Evolutionary conservation across 2,113 vertebrate genomes (phyloP).

Genomic region (Buteo buteo): DNA sequence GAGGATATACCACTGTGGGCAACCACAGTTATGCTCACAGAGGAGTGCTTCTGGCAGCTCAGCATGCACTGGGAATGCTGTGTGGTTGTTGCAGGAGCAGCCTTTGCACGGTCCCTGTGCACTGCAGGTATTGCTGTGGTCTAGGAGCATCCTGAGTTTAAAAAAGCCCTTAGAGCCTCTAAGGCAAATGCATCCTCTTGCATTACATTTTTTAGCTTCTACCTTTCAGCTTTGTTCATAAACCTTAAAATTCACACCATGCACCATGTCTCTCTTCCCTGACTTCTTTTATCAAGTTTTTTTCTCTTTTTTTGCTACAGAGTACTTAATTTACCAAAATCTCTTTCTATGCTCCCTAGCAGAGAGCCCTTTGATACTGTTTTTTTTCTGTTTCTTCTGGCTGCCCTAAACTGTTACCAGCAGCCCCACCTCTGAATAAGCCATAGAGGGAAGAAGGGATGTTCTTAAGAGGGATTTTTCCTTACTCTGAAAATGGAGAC

Average conservation of each 20-base stretch:
- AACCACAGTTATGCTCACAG: not conserved
- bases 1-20: not conserved
- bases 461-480: not conserved
- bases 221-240: not conserved
- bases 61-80: rapidly evolving
- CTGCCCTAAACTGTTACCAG: not conserved
- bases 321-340: not conserved
- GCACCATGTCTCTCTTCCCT: not conserved
- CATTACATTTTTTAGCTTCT: not conserved
- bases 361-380: not conserved
- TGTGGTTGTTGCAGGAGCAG: not conserved
- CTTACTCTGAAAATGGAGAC: not conserved
- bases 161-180: not conserved
- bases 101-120: not conserved
- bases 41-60: not conserved
- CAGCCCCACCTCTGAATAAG: not conserved
- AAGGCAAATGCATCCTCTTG: not conserved
- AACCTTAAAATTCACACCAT: not conserved
- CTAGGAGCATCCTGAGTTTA: not conserved
- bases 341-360: not conserved
- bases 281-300: not conserved
- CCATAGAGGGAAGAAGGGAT: not conserved
- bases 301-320: not conserved
- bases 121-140: rapidly evolving
- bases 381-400: not conserved